Conservation (phyloP, 2,888 invertebrate genomes). For the Azorinus chamasolen region DNA sequence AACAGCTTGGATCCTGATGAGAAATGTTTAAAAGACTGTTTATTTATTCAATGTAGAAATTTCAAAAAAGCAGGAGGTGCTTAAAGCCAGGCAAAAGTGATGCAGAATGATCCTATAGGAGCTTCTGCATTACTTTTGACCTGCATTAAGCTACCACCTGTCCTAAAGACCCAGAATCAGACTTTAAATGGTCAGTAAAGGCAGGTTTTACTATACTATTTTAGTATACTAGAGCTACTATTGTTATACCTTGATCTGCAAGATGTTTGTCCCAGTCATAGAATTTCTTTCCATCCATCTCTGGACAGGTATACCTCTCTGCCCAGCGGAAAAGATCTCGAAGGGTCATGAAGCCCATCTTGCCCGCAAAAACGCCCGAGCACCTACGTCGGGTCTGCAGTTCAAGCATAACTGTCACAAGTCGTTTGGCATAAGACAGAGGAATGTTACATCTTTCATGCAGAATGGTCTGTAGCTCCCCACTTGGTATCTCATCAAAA, state of each 20-base stretch:
- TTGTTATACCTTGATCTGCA: constrained; percentile 91
- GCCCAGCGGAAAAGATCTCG: constrained; percentile 98
- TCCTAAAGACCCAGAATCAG: too few species aligned
- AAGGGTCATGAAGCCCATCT: constrained; percentile 96
- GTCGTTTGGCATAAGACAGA: constrained; percentile 94
- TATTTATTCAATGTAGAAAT: too few species aligned
- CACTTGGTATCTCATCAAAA: constrained; percentile 96
- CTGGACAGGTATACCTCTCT: constrained; percentile 92
- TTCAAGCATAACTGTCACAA: constrained; percentile 96
- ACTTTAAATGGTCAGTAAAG: too few species aligned
- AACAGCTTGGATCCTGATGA: too few species aligned
- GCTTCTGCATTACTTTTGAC: too few species aligned
- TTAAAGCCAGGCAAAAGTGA: too few species aligned
- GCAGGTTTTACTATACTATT: too few species aligned
- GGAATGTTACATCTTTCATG: constrained; percentile 96
- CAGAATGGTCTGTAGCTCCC: constrained; percentile 95
- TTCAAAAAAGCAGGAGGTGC: too few species aligned
- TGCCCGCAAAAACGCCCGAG: constrained; percentile 96
- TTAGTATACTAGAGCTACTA: too few species aligned
- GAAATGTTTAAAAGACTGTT: too few species aligned
- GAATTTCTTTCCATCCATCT: constrained; percentile 88
- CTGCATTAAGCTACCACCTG: too few species aligned
- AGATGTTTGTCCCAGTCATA: constrained; percentile 99
- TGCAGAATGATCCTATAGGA: too few species aligned
- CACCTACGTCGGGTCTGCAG: constrained; percentile 92